Evolutionary conservation across 1,140 invertebrate species (phyloP).

Genomic region (Bombus waltoni): DNA sequence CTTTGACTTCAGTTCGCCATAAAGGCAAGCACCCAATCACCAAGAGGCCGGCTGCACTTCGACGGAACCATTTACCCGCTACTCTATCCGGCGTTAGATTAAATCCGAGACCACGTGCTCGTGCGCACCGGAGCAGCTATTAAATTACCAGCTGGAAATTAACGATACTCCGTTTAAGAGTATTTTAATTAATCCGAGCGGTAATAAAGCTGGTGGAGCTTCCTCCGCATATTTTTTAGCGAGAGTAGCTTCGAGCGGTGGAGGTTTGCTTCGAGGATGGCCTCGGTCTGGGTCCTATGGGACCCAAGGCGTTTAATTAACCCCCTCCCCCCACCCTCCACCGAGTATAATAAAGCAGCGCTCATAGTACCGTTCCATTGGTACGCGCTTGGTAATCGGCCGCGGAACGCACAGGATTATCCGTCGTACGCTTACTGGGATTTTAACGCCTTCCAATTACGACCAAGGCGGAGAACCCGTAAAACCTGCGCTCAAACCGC

Average conservation of each 20-base stretch:
- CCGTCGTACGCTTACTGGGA: constrained; percentile 43
- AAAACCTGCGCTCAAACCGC: not conserved
- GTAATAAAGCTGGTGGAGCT: constrained; percentile 40
- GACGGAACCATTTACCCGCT: not conserved
- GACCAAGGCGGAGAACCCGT: not conserved
- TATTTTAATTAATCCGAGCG: constrained; percentile 67
- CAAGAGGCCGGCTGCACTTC: not conserved
- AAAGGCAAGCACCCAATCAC: no score
- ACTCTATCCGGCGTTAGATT: not conserved
- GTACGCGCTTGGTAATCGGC: constrained; percentile 6
- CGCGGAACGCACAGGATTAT: constrained; percentile 6
- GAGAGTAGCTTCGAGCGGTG: not conserved
- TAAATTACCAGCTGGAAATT: constrained; percentile 63
- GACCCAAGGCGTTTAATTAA: constrained; percentile 61
- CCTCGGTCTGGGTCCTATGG: constrained; percentile 33
- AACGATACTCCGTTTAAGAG: constrained; percentile 64
- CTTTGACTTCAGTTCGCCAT: no score
- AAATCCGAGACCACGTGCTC: not conserved
- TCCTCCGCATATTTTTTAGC: constrained; percentile 56
- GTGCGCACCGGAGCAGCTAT: constrained; percentile 13
- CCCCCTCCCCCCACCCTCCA: not conserved
- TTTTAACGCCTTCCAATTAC: constrained; percentile 43
- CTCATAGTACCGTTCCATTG: constrained; percentile 37
- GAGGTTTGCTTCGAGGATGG: not conserved
- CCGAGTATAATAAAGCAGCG: constrained; percentile 51